Base-by-base conservation (phyloP, 2,888 invertebrate species). In the Saturnia pavonia region DNA sequence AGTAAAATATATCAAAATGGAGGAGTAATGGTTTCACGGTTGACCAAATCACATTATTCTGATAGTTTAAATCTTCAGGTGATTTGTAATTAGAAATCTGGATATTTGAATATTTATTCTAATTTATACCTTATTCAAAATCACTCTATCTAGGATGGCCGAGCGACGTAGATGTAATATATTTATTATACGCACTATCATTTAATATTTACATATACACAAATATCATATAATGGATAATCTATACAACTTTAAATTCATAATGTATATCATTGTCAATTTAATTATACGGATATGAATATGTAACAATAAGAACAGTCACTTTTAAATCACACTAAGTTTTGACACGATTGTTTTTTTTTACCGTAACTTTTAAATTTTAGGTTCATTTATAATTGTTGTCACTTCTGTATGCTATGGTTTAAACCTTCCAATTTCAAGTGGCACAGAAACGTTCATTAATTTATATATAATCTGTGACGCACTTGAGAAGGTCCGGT, bases 401-500 rank as follows among this genome's bases (percentile, higher is more conserved):
- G 11, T 66, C 69, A 48, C 48, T 27, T 45, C 27, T 34, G 40
- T 54, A 54, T 54, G 54, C 69, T 34, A 54, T 48, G 34, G n/a
- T 40, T 16, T 22, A 74, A 80, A 81, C 80, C 80, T 81, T 81
- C 82, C 63, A 74, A 76, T n/a, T 77, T 77, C 80, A 81, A 82
- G 76, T 51, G 74, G 77, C 72, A 75, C 81, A 82, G 77, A 70
- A 75, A 68, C 60, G 76, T 81, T 73, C 40, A 70, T 27, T 45
- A 68, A 76, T 77, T 80, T 86, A 91, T 73, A 93, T 92, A 78
- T 92, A 91, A 82, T 92, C 92, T 82, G 90, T 88, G 77, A 91
- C 86, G 81, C 90, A 90, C 88, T 85, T 85, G 86, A 94, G 93
- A 91, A 93, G 93, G 93, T 94, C 94, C 88, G 92, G 94, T 91